phyloP scores from a whole-genome alignment of 2,888 invertebrate species.

The Pristionchus arcanus region DNA sequence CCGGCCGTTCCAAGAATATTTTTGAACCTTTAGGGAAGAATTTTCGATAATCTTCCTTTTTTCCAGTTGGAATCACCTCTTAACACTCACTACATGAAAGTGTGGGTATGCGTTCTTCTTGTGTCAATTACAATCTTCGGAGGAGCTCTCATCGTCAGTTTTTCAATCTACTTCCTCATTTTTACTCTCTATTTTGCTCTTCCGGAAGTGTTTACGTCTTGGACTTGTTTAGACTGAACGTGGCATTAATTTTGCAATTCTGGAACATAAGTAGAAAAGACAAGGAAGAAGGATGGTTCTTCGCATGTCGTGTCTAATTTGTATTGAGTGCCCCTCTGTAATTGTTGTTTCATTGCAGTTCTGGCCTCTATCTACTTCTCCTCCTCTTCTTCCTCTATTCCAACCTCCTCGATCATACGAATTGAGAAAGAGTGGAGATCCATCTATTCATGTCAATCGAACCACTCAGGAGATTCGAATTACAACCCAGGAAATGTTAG shows the following conservation, averaged over 20 bases:
- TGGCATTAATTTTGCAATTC: too few species aligned
- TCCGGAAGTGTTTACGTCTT: neutral
- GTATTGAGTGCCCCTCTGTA: neutral
- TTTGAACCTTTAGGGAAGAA: neutral
- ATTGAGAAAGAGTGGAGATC: neutral
- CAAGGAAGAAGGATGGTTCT: neutral
- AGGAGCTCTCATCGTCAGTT: neutral
- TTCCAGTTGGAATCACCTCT: constrained; percentile 7
- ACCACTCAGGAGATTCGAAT: neutral
- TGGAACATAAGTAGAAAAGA: neutral
- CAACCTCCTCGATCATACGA: neutral
- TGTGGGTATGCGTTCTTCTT: neutral
- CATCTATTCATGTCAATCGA: constrained; percentile 38
- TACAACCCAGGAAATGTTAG: constrained; percentile 19
- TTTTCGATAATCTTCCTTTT: neutral
- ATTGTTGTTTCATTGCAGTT: neutral
- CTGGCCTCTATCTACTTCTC: neutral
- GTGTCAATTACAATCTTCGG: neutral
- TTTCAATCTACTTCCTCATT: neutral
- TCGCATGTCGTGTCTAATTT: neutral
- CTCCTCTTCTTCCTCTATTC: neutral
- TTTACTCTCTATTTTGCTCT: too few species aligned
- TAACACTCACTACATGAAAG: constrained; percentile 19
- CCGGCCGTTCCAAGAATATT: neutral
- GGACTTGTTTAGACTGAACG: neutral